Evolutionary conservation across 2,888 invertebrate species (phyloP).

Genomic region (Eumerus sabulonum): DNA sequence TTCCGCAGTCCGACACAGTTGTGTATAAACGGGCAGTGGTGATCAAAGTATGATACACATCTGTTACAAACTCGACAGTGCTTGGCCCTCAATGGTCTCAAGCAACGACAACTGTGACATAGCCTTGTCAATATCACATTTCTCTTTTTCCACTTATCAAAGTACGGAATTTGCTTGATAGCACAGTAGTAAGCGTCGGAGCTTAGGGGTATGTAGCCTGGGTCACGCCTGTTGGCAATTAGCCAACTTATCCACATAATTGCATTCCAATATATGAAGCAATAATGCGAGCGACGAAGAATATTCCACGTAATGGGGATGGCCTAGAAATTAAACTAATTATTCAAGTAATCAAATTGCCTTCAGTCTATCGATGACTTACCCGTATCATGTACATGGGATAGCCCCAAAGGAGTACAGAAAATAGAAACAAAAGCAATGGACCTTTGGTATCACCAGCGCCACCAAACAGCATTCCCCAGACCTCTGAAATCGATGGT

Average conservation of each 20-base stretch:
- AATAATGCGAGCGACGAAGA: constrained; percentile 90
- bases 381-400: constrained; percentile 95
- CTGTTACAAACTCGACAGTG: constrained; percentile 95
- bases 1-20: constrained; percentile 96
- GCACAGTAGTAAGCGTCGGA: constrained; percentile 94
- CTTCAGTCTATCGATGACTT: constrained; percentile 71
- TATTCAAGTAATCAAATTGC: background rate
- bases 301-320: constrained; percentile 95
- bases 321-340: constrained; percentile 81
- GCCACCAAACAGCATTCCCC: constrained; percentile 93
- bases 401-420: constrained; percentile 93
- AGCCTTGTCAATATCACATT: constrained; percentile 89
- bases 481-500: constrained; percentile 91
- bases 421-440: constrained; percentile 89
- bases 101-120: constrained; percentile 94
- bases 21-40: constrained; percentile 97
- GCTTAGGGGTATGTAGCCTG: constrained; percentile 93
- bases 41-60: constrained; percentile 93
- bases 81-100: constrained; percentile 92
- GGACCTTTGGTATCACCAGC: constrained; percentile 95
- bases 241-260: constrained; percentile 97
- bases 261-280: constrained; percentile 93
- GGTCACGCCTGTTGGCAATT: constrained; percentile 92
- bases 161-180: constrained; percentile 94
- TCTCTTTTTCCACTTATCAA: constrained; percentile 94